Conservation (phyloP, 2,113 vertebrate species). For the Oryzias woworae region DNA sequence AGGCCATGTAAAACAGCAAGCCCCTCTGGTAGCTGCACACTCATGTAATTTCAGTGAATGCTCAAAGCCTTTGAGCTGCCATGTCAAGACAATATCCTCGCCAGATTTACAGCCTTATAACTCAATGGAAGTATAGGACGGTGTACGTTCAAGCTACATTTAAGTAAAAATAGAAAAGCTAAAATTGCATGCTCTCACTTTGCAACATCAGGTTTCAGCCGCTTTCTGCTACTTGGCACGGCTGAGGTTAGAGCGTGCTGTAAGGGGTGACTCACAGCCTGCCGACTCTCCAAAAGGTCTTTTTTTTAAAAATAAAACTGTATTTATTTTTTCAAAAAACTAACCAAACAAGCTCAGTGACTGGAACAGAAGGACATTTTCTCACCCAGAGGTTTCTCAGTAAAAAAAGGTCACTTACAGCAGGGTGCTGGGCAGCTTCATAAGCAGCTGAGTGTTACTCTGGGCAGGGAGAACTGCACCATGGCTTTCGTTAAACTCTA, state of each 20-base stretch:
- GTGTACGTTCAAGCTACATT: too few relatives aligned
- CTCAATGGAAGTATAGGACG: neutral
- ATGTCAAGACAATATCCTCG: constrained; percentile 4
- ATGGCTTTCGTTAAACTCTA: neutral
- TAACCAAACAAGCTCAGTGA: constrained; percentile 7
- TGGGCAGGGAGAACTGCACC: neutral
- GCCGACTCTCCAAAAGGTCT: constrained; percentile 32
- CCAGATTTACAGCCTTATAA: neutral
- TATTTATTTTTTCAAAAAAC: constrained; percentile 26
- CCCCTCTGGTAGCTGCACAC: constrained; percentile 44
- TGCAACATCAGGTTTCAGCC: constrained; percentile 41
- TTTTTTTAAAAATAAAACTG: constrained; percentile 28
- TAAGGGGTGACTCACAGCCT: constrained; percentile 28
- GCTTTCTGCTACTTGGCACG: constrained; percentile 12
- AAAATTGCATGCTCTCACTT: constrained; percentile 10
- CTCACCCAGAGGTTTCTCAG: constrained; percentile 7
- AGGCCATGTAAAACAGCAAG: constrained; percentile 65
- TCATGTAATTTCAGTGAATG: constrained; percentile 22
- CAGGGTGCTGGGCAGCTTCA: constrained; percentile 4
- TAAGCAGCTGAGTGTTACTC: constrained; percentile 13
- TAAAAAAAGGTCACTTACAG: constrained; percentile 3
- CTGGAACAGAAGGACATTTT: constrained; percentile 10
- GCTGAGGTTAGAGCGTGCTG: constrained; percentile 21
- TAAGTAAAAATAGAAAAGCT: neutral
- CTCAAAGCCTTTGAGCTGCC: constrained; percentile 24